These are phyloP conservation scores for Gracilinanus agilis DNA, from an alignment of 2,113 vertebrate genomes.

Conservation along the genomic window DNA sequence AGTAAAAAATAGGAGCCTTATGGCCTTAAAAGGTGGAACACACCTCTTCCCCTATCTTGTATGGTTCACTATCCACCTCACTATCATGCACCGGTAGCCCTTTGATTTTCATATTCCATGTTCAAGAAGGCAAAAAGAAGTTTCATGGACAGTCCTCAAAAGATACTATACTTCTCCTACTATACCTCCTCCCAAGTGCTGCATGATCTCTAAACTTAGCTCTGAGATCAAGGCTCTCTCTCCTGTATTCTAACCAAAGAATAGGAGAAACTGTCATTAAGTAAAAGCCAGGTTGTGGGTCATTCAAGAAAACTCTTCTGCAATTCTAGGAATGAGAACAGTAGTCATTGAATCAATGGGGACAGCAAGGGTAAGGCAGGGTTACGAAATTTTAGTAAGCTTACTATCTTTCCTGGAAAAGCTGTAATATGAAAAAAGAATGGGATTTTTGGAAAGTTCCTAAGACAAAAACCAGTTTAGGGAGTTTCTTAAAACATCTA, in stretches of 20 bases:
- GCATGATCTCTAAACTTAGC: not conserved
- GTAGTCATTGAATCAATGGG: not conserved
- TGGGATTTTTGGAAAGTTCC: constrained; percentile 26
- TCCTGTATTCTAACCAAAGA: not conserved
- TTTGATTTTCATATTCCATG: not conserved
- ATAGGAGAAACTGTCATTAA: not conserved
- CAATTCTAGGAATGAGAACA: not conserved
- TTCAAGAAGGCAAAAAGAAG: constrained; percentile 19
- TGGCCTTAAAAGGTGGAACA: constrained; percentile 39
- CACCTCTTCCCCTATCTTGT: constrained; percentile 22
- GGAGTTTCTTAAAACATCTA: constrained; percentile 18
- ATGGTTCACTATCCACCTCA: not conserved
- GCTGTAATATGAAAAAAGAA: not conserved
- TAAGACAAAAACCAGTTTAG: constrained; percentile 41
- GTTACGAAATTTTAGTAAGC: not conserved
- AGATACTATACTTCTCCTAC: constrained; percentile 20
- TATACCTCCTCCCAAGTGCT: not conserved
- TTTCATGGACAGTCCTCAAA: constrained; percentile 18
- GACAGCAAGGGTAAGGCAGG: not conserved
- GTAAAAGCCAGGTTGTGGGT: not conserved
- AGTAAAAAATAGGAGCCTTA: not conserved
- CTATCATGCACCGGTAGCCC: not conserved
- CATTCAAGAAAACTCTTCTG: not conserved
- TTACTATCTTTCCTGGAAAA: constrained; percentile 27
- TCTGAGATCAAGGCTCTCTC: not conserved